These are phyloP conservation scores for Drosophila erecta DNA, from an alignment of 1,140 invertebrate species.

Conservation along the genomic window DNA sequence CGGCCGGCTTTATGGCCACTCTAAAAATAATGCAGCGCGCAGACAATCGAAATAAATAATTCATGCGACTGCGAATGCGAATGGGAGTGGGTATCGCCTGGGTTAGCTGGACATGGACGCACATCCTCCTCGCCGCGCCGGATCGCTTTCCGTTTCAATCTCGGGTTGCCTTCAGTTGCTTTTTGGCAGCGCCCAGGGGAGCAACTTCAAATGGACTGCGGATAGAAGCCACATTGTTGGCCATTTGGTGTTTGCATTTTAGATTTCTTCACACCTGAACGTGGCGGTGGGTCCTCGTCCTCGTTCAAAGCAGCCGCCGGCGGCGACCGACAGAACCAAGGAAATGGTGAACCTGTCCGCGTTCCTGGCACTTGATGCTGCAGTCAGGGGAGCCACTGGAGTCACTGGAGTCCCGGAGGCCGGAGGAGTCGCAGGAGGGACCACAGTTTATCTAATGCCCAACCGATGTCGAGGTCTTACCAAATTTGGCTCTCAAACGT, in stretches of 20 bases:
- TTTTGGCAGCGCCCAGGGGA: constrained; percentile 72
- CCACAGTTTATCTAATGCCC: constrained; percentile 77
- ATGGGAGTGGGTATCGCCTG: background rate
- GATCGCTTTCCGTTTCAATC: constrained; percentile 50
- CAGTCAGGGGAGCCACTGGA: constrained; percentile 32
- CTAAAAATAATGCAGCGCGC: constrained; percentile 62
- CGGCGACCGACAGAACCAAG: constrained; percentile 30
- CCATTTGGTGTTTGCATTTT: constrained; percentile 76
- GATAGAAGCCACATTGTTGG: constrained; percentile 24
- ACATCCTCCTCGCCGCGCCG: constrained; percentile 21
- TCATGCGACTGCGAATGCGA: constrained; percentile 60
- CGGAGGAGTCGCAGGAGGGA: constrained; percentile 2
- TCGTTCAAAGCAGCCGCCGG: constrained; percentile 74
- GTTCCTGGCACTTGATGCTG: constrained; percentile 66
- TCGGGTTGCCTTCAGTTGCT: constrained; percentile 21
- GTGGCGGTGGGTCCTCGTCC: constrained; percentile 68
- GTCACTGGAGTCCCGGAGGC: background rate
- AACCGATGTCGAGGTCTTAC: constrained; percentile 58
- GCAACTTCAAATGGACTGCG: constrained; percentile 75
- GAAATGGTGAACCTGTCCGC: constrained; percentile 65
- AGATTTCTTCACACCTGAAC: constrained; percentile 79
- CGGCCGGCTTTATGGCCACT: constrained; percentile 43
- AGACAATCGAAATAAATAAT: constrained; percentile 83
- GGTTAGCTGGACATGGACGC: constrained; percentile 42
- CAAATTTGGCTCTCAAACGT: constrained; percentile 79